Conservation (phyloP, 2,797 vertebrate genomes). For the Amblyopsis hoosieri region DNA sequence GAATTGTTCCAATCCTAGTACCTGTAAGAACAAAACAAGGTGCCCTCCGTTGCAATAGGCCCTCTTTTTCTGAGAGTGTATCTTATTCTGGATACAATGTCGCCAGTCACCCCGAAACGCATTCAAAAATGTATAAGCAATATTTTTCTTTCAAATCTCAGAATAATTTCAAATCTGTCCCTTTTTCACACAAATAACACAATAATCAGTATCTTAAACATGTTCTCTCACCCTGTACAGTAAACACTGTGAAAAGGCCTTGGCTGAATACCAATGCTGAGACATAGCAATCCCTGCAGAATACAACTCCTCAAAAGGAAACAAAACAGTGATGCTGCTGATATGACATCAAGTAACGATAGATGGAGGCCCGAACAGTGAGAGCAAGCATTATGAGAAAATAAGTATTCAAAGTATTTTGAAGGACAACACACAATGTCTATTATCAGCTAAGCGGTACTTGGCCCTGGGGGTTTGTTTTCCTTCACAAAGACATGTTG, state of each 20-base stretch:
- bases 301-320: conserved; percentile 60
- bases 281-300: conserved; percentile 34
- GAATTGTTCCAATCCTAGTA: no score
- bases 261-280: conserved; percentile 41
- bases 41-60: conserved; percentile 6
- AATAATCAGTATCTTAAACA: conserved; percentile 42
- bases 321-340: conserved; percentile 33
- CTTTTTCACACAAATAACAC: not conserved
- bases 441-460: not conserved
- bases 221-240: conserved; percentile 38
- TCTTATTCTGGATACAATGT: conserved; percentile 19
- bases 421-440: conserved; percentile 29
- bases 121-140: no score
- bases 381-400: conserved; percentile 18
- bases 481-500: conserved; percentile 25
- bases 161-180: not conserved
- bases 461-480: not conserved
- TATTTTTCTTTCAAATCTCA: no score
- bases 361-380: conserved; percentile 19
- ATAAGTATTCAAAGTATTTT: conserved; percentile 29
- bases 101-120: conserved; percentile 27
- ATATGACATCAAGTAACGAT: conserved; percentile 35
- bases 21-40: no score
- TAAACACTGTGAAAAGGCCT: conserved; percentile 34
- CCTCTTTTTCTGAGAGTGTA: not conserved